Evolutionary conservation across 2,797 vertebrate genomes (phyloP), one percentile per base, ranked within the genome.

Genomic region (Labroides dimidiatus): DNA sequence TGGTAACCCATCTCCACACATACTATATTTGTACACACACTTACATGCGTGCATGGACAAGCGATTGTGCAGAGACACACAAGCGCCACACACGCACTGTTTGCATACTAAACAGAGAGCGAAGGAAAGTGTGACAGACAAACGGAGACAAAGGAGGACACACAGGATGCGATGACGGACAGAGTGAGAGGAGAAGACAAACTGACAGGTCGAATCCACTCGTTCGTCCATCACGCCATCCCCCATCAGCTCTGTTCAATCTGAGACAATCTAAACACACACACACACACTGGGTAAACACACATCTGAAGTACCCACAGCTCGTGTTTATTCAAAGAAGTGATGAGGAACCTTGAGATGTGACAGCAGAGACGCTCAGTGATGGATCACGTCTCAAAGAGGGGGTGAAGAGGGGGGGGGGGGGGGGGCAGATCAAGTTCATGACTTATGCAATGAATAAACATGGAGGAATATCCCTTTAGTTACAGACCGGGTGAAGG

Each of bases 1-100:
- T 91, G 87, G 89, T 85, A 82, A 91, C 87, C 79, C 69, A 77
- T 85, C 69, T 81, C 69, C 77, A 81, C 81, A 80, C 72, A 69
- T 70, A 45, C 69, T 41, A 52, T 65, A 56, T 64, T 53, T 33
- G 39, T 54, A 23, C 44, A 60, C 58, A 12, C 64, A 49, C 30
- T 33, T 33, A 33, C 30, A 33, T 33, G 7, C 30, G 8, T 7
- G 30, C 30, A 33, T 33, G 30, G 30, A 33, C 30, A 33, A 33
- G 30, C 30, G 30, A 33, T 33, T 33, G 30, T 5, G 19, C 45
- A 48, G 0, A 12, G 2, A 14, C 20, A 49, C 21, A 49, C 20
- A 49, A 20, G 9, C 3, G 9, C 11, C n/a, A 57, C 50, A 66
- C 19, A 33, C 52, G 58, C 52, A 57, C 16, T 14, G 56, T 45